Base-by-base conservation (phyloP, 2,888 invertebrate species). In the Troides oblongomaculatus region DNA sequence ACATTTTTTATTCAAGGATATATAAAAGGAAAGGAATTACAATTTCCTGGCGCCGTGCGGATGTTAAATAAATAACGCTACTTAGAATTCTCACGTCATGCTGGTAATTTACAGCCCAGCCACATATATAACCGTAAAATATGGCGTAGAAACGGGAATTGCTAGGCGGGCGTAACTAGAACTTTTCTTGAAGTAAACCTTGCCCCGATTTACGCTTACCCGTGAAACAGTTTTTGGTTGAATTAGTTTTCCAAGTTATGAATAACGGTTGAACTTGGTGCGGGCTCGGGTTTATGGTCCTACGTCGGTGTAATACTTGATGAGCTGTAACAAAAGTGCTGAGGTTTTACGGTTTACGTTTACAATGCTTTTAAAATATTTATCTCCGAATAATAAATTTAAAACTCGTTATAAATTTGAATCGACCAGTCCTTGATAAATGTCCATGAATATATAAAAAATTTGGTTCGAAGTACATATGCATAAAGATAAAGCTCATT, bases 241-340 rank as follows among this genome's bases (percentile, higher is more conserved):
- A 86, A 85, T 87, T 84, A 84, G 84, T 83, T 82, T 21, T 78
- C 75, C 77, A 84, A 90, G 84, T 89, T 89, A 76, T 84, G 87
- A 89, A 77, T 80, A 81, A 88, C 82, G 82, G 77, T 76, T 77
- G 75, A 81, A 87, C 82, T 87, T 85, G 68, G 71, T 62, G 69
- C 63, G 43, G 70, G 71, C 71, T 74, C 66, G 73, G 73, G 74
- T 75, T 76, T 78, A 76, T 72, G 74, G 74, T 77, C 67, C 72
- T 72, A 74, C 74, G 66, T 53, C 64, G 66, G 71, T 72, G 63
- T 71, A 73, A 74, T 71, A 65, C 67, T 72, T 72, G 73, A 72
- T 69, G 72, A 72, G 74, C 63, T 71, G 64, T 30, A 66, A 69
- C 68, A 70, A 68, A 63, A 62, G 67, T 58, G 60, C 61, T 59